Evolutionary conservation across 2,113 vertebrate genomes (phyloP).

Genomic region (Laticauda laticaudata): DNA sequence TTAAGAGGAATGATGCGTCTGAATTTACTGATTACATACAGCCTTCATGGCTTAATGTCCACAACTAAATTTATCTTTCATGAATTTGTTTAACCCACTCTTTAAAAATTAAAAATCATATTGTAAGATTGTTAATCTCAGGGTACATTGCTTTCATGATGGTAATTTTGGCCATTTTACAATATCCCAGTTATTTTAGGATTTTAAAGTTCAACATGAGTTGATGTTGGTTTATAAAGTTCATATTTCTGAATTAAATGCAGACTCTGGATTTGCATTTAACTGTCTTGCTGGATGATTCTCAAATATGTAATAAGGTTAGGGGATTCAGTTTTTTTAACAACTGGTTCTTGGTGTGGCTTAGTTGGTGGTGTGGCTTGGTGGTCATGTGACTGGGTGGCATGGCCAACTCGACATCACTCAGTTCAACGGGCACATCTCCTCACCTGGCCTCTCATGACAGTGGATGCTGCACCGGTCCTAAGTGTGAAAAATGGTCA

Average conservation of each 20-base stretch:
- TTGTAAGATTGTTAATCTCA: not conserved
- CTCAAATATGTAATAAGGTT: not conserved
- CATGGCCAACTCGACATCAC: too few relatives aligned
- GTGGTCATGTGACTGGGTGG: too few relatives aligned
- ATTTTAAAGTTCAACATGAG: not conserved
- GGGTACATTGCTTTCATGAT: not conserved
- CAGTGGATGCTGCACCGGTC: too few relatives aligned
- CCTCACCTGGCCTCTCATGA: too few relatives aligned
- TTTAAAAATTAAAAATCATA: not conserved
- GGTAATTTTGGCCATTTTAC: not conserved
- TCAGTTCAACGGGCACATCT: too few relatives aligned
- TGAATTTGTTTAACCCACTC: not conserved
- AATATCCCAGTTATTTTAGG: not conserved
- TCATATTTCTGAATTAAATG: not conserved
- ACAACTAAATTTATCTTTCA: not conserved
- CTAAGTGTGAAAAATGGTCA: too few relatives aligned
- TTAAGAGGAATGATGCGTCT: not conserved
- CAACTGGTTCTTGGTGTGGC: too few relatives aligned
- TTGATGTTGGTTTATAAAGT: not conserved
- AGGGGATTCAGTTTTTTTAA: too few relatives aligned
- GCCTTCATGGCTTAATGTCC: not conserved
- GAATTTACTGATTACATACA: not conserved
- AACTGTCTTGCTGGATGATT: not conserved
- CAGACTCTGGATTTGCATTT: not conserved
- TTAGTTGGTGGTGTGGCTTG: too few relatives aligned